phyloP scores from a whole-genome alignment of 2,888 invertebrate genomes.

The Platycnemis pennipes region DNA sequence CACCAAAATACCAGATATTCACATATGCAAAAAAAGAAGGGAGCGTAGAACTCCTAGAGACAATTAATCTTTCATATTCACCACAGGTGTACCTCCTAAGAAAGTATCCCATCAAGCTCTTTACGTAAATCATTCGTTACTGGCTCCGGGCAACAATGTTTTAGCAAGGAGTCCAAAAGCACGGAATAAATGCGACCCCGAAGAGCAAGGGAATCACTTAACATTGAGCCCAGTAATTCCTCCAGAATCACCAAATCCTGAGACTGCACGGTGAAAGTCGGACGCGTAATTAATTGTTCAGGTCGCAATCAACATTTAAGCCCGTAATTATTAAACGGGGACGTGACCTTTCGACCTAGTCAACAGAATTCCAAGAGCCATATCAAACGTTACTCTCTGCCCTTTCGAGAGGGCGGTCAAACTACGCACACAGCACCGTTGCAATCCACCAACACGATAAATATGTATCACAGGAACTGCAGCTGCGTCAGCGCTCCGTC shows the following conservation, averaged over 20 bases:
- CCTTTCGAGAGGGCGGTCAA: background rate
- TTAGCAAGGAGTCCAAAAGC: background rate
- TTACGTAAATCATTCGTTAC: background rate
- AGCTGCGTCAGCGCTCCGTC: background rate
- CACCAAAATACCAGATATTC: too few relatives aligned
- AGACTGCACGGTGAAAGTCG: background rate
- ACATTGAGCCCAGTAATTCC: background rate
- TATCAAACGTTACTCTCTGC: background rate
- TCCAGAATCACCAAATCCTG: background rate
- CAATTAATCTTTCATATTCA: too few relatives aligned
- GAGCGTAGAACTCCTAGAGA: too few relatives aligned
- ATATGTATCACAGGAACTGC: background rate
- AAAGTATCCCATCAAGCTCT: background rate
- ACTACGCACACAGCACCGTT: background rate
- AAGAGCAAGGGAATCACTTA: background rate
- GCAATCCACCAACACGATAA: background rate
- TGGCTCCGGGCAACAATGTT: background rate
- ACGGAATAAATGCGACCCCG: background rate
- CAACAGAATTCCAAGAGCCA: background rate
- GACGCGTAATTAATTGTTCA: constrained; percentile 6
- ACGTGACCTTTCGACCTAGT: constrained; percentile 31
- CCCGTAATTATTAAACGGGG: constrained; percentile 33
- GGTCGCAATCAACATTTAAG: background rate
- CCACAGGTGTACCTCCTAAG: too few relatives aligned
- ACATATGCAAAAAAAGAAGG: too few relatives aligned